phyloP scores from a whole-genome alignment of 2,888 invertebrate species.

The Orthosia incerta region DNA sequence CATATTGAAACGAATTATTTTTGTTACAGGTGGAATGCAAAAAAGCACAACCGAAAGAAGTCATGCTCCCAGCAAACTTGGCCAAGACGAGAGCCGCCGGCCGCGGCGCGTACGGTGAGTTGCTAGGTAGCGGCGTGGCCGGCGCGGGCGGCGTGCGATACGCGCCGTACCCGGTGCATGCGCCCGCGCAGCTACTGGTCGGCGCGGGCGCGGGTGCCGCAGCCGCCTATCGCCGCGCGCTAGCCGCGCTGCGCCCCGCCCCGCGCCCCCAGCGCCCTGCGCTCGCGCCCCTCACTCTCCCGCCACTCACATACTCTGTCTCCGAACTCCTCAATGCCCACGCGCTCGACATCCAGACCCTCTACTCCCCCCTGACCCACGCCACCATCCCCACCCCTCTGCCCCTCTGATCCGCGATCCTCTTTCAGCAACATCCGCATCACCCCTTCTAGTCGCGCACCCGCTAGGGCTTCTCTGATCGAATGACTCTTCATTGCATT shows the following conservation, averaged over 20 bases:
- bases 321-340: slow-evolving; percentile 92
- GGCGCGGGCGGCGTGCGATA: slow-evolving; percentile 92
- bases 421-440: slow-evolving; percentile 89
- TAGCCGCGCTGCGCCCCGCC: slow-evolving; percentile 85
- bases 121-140: slow-evolving; percentile 94
- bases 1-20: neutral
- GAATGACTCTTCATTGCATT: slow-evolving; percentile 69
- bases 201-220: slow-evolving; percentile 84
- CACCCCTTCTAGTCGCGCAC: slow-evolving; percentile 81
- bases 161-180: slow-evolving; percentile 92
- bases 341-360: slow-evolving; percentile 93
- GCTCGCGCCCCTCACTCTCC: slow-evolving; percentile 83
- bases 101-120: slow-evolving; percentile 99
- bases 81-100: slow-evolving; percentile 98
- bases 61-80: slow-evolving; percentile 99
- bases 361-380: slow-evolving; percentile 93
- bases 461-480: slow-evolving; percentile 48
- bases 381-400: slow-evolving; percentile 91
- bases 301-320: slow-evolving; percentile 88
- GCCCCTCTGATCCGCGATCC: slow-evolving; percentile 89
- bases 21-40: slow-evolving; percentile 99
- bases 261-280: slow-evolving; percentile 84
- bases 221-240: slow-evolving; percentile 85
- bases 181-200: slow-evolving; percentile 87
- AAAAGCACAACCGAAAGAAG: slow-evolving; percentile 99